A percentile compares a stretch with the other conserved stretches of the same genome.
phyloP scores from a whole-genome alignment of 2,888 invertebrate species.

The Chrysolina haemoptera region DNA sequence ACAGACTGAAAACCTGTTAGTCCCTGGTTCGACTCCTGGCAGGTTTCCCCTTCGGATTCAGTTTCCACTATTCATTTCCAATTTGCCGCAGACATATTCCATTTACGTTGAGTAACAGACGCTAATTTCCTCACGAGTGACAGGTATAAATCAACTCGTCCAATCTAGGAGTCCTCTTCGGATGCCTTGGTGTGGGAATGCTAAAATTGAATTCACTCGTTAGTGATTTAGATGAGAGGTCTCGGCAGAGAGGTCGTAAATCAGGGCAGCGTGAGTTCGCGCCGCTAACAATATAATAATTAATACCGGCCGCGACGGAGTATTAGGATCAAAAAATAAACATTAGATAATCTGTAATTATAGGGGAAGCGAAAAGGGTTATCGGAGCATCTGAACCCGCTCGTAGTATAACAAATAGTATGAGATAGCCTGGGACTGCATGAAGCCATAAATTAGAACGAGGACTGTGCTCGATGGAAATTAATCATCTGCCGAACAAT shows the following conservation, averaged over 20 bases:
- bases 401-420: constrained; percentile 49
- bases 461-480: constrained; percentile 40
- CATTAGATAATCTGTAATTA: constrained; percentile 68
- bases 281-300: constrained; percentile 68
- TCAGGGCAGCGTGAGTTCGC: constrained; percentile 66
- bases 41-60: too few species aligned
- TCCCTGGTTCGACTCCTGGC: too few species aligned
- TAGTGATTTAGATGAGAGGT: constrained; percentile 66
- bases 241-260: constrained; percentile 62
- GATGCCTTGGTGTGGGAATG: constrained; percentile 61
- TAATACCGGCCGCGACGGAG: constrained; percentile 64
- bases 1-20: too few species aligned
- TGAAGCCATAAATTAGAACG: constrained; percentile 44
- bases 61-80: too few species aligned
- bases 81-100: not conserved
- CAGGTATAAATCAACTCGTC: constrained; percentile 63
- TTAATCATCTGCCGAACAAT: constrained; percentile 45
- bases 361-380: constrained; percentile 57
- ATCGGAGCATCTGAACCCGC: constrained; percentile 57
- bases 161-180: constrained; percentile 57
- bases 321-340: constrained; percentile 68
- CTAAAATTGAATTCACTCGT: constrained; percentile 67
- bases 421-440: constrained; percentile 49
- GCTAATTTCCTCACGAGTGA: constrained; percentile 52
- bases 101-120: not conserved